Conservation (phyloP, 1,140 invertebrate genomes). For the Lepidostoma basale region DNA sequence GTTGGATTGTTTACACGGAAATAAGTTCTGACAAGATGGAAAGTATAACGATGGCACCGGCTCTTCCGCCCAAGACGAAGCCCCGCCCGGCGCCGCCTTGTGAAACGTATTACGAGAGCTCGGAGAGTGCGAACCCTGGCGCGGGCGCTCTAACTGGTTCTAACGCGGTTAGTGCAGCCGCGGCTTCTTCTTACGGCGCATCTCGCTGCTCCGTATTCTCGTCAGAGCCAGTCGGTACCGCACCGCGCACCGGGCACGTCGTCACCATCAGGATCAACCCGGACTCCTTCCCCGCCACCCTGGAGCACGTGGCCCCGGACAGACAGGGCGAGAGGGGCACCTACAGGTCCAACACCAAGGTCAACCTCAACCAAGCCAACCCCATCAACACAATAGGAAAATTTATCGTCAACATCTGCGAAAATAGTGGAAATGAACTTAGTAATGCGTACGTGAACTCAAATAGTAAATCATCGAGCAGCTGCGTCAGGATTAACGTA, state of each 20-base stretch:
- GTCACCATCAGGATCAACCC: constrained; percentile 73
- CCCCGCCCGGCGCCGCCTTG: neutral
- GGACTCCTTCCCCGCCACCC: constrained; percentile 51
- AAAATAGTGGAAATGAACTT: constrained; percentile 34
- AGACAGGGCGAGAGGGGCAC: constrained; percentile 46
- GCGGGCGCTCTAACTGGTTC: constrained; percentile 38
- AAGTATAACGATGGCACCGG: constrained; percentile 32
- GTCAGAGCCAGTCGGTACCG: constrained; percentile 49
- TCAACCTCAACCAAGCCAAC: constrained; percentile 38
- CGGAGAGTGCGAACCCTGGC: constrained; percentile 16
- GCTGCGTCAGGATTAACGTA: constrained; percentile 60
- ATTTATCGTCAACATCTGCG: constrained; percentile 49
- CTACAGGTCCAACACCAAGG: constrained; percentile 36
- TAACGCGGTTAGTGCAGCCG: constrained; percentile 24
- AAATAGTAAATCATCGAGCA: constrained; percentile 25
- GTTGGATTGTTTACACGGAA: constrained; percentile 13
- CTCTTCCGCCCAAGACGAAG: constrained; percentile 40
- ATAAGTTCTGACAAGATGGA: constrained; percentile 17
- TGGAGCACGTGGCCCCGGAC: constrained; percentile 51
- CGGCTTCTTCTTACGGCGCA: constrained; percentile 41
- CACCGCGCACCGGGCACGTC: constrained; percentile 61
- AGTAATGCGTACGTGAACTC: constrained; percentile 40
- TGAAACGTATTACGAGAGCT: neutral
- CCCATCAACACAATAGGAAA: constrained; percentile 47
- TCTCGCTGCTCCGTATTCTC: constrained; percentile 60